These are phyloP conservation scores for Bos taurus DNA, from an alignment of 2,113 vertebrate genomes.

Conservation along the genomic window DNA sequence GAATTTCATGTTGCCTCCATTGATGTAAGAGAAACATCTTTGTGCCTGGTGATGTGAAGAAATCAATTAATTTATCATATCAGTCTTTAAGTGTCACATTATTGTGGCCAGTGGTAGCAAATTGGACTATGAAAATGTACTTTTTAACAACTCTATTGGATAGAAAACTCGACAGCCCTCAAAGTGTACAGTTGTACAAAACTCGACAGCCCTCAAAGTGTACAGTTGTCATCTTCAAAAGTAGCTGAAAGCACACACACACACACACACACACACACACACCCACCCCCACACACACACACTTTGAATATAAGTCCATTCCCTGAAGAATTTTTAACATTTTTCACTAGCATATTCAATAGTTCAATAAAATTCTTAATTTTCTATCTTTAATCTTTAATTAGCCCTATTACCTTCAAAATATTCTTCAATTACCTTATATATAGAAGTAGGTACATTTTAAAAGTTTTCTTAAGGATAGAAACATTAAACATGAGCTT, in stretches of 20 bases:
- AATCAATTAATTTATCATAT: conserved; percentile 80
- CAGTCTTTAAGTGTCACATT: conserved; percentile 72
- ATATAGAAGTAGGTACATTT: conserved; percentile 78
- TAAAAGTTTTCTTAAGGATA: conserved; percentile 78
- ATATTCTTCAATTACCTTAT: conserved; percentile 74
- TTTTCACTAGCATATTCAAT: conserved; percentile 61
- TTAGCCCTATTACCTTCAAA: conserved; percentile 77
- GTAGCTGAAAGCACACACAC: not conserved
- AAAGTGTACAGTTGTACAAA: conserved; percentile 39
- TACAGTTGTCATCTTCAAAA: conserved; percentile 50
- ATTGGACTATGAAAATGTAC: conserved; percentile 40
- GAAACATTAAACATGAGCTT: conserved; percentile 75
- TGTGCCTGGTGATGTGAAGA: conserved; percentile 71
- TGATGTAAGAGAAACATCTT: conserved; percentile 7
- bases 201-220: conserved; percentile 66
- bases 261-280: not conserved
- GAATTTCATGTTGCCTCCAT: conserved; percentile 14
- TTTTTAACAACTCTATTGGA: conserved; percentile 47
- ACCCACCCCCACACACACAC: not conserved
- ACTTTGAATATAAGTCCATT: conserved; percentile 48
- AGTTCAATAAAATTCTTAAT: conserved; percentile 67
- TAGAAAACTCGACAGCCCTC: conserved; percentile 71
- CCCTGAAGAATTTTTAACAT: conserved; percentile 71
- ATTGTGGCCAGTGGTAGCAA: conserved; percentile 72
- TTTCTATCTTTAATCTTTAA: conserved; percentile 75